Evolutionary conservation across 30 jellyfish, hydroid and myxozoan species (phyloP).

Genomic region (Nemopilema nomurai): DNA sequence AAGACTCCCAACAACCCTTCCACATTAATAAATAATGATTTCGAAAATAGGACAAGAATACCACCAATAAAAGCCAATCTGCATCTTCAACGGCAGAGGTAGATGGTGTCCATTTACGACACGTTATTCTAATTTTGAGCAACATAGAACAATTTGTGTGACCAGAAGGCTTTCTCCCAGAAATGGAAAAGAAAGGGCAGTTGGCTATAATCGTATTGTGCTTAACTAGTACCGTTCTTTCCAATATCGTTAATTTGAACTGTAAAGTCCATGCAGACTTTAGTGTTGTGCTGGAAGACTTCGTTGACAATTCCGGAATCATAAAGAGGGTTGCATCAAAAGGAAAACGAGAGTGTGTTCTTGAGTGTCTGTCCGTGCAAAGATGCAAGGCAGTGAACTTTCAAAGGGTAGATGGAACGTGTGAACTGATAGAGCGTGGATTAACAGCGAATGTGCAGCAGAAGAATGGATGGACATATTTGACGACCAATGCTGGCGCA

Average conservation of each 20-base stretch:
- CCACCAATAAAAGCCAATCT: too few relatives aligned
- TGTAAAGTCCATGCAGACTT: constrained; percentile 17
- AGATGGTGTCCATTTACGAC: too few relatives aligned
- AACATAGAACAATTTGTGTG: too few relatives aligned
- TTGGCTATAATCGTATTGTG: background rate
- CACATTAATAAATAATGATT: too few relatives aligned
- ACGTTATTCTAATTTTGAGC: too few relatives aligned
- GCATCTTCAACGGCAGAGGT: too few relatives aligned
- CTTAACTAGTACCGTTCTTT: background rate
- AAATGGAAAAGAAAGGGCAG: background rate
- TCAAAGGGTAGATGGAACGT: constrained; percentile 3
- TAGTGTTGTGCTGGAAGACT: constrained; percentile 1
- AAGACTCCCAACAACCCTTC: too few relatives aligned
- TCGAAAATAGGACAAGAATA: too few relatives aligned
- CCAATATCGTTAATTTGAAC: background rate
- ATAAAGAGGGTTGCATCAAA: constrained; percentile 3
- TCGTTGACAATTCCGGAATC: background rate
- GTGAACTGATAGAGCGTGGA: constrained; percentile 22
- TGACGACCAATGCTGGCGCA: constrained; percentile 5
- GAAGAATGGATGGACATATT: constrained; percentile 22
- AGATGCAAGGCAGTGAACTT: constrained; percentile 19
- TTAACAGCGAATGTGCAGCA: constrained; percentile 3
- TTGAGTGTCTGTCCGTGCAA: constrained; percentile 6
- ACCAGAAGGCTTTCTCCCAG: background rate
- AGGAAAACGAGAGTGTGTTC: constrained; percentile 22